phyloP scores from a whole-genome alignment of 2,113 vertebrate genomes.

The Eudyptes chrysolophus region DNA sequence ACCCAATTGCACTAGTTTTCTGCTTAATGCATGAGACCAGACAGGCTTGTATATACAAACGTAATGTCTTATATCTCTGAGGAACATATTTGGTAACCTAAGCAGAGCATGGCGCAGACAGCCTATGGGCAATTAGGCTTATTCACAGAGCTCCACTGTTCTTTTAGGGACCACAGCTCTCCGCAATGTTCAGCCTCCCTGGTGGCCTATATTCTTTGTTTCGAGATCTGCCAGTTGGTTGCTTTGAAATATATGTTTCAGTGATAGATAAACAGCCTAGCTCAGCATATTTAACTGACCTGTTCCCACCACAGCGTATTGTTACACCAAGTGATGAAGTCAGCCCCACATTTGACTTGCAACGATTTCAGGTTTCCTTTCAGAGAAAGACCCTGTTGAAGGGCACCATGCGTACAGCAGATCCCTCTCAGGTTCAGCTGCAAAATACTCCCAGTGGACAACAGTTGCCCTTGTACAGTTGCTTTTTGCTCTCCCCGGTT shows the following conservation, averaged over 20 bases:
- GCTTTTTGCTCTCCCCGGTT: rapidly evolving
- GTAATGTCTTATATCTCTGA: neutral
- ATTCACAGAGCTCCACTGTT: neutral
- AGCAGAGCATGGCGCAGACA: neutral
- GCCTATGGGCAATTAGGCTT: neutral
- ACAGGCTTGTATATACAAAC: neutral
- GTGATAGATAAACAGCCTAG: neutral
- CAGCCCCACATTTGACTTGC: neutral
- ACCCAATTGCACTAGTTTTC: neutral
- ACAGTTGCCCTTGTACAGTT: rapidly evolving
- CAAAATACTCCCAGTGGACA: neutral
- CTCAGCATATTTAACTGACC: neutral
- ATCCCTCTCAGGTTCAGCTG: neutral
- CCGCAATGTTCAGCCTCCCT: neutral
- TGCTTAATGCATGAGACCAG: neutral
- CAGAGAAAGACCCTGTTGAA: neutral
- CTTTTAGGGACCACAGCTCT: neutral
- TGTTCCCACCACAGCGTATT: neutral
- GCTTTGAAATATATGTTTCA: neutral
- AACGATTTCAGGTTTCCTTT: neutral
- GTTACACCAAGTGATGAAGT: neutral
- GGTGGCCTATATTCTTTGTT: neutral
- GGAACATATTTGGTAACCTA: neutral
- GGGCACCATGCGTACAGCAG: neutral
- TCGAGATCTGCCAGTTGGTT: neutral